Evolutionary conservation across 2,113 vertebrate species (phyloP).

Genomic region (Anthoscopus minutus): DNA sequence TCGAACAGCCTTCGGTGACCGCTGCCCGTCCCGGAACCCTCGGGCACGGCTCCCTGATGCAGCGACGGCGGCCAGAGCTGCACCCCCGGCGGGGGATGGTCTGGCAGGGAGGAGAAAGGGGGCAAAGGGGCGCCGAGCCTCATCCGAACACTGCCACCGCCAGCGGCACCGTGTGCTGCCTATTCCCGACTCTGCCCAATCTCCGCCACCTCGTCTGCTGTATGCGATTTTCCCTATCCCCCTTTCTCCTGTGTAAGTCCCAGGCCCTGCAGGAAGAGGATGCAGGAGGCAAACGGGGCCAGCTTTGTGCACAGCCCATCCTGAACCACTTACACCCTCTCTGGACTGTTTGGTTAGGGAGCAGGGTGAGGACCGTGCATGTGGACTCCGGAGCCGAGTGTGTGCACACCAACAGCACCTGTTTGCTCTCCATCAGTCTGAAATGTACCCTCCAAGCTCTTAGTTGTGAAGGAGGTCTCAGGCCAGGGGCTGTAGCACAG

Average conservation of each 20-base stretch:
- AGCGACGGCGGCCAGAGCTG: not conserved
- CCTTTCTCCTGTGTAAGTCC: not conserved
- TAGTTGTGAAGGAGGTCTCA: not conserved
- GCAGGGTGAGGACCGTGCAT: not conserved
- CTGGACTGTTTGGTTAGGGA: not conserved
- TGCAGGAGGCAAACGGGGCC: not conserved
- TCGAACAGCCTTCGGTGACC: no score
- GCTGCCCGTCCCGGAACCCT: not conserved
- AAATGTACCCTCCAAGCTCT: not conserved
- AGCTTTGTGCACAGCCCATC: not conserved
- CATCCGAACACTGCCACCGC: not conserved
- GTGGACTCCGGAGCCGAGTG: not conserved
- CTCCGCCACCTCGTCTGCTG: not conserved
- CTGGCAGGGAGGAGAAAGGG: not conserved
- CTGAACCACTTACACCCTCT: not conserved
- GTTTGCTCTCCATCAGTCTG: not conserved
- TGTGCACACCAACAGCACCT: fast-evolving
- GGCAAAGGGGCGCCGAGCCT: fast-evolving
- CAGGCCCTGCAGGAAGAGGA: not conserved
- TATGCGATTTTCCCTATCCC: no score
- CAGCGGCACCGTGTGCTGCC: not conserved
- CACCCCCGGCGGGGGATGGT: not conserved
- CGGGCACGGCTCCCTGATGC: not conserved
- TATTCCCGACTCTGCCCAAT: no score
- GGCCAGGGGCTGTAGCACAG: not conserved